Evolutionary conservation across 2,797 vertebrate species (phyloP), one percentile per base, ranked within the genome.

Genomic region (Mallotus villosus): DNA sequence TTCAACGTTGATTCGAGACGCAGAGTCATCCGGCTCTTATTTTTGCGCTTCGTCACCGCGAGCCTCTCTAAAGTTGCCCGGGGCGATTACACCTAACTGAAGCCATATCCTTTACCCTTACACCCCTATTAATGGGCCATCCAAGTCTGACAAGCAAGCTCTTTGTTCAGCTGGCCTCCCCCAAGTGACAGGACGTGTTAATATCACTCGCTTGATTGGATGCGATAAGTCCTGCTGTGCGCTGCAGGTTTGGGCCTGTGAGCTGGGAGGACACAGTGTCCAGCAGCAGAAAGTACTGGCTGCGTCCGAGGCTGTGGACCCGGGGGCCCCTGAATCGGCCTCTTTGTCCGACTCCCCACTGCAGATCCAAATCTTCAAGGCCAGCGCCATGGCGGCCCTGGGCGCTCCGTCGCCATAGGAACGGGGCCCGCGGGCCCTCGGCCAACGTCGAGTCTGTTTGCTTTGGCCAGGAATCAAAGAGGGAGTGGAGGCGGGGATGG

Each of bases 381-480:
- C 88, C 87, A 24, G 87, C 63, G 86, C 91, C 88, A 81, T 58
- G 29, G 78, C 87, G 32, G 78, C 87, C 89, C 78, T 80, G 27
- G 27, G 80, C 75, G 83, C 81, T 64, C 67, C 58, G 84, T 93
- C 85, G 70, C 92, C 82, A 75, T 85, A 91, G 92, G 88, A 92
- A 90, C 89, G 0, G 70, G 74, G 83, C 59, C 81, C 49, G 77
- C 12, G 51, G 82, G 51, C 17, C 85, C 75, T 21, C 76, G 79
- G 88, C 90, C 87, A 85, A 85, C 76, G 80, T 85, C 64, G 65
- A 19, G 51, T n/a, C 32, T 92, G 87, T 95, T 96, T 94, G 86
- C 89, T 82, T 93, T 95, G 94, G 94, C 92, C 79, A 64, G 8
- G 67, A 91, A 91, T 94, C 93, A 94, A 92, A 95, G 91, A 73